phyloP scores from a whole-genome alignment of 2,888 invertebrate genomes.

The Marasmarcha lunaedactyla region DNA sequence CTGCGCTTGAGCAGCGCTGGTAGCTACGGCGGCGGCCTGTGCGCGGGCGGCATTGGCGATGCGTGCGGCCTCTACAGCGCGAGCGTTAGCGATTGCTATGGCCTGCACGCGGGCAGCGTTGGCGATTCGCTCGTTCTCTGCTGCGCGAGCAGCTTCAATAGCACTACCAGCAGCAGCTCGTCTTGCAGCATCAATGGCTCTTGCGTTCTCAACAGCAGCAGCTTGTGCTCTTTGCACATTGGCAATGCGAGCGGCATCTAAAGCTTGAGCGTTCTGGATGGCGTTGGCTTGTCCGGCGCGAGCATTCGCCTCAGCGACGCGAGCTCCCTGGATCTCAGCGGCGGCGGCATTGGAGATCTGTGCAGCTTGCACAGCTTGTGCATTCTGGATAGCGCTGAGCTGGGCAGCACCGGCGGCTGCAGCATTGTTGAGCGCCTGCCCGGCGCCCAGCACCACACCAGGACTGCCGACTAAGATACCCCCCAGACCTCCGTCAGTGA shows the following conservation, averaged over 20 bases:
- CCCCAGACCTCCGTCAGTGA: constrained; percentile 14
- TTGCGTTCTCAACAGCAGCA: constrained; percentile 52
- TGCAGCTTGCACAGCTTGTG: constrained; percentile 52
- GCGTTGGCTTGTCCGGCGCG: constrained; percentile 50
- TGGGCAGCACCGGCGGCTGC: constrained; percentile 54
- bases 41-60: constrained; percentile 48
- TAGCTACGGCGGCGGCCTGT: constrained; percentile 41
- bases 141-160: constrained; percentile 37
- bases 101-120: constrained; percentile 57
- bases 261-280: constrained; percentile 52
- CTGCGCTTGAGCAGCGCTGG: constrained; percentile 45
- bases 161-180: constrained; percentile 42
- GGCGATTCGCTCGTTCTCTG: constrained; percentile 43
- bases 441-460: constrained; percentile 23
- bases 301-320: constrained; percentile 49
- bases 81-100: constrained; percentile 50
- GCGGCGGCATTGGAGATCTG: constrained; percentile 55
- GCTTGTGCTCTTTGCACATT: constrained; percentile 57
- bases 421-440: constrained; percentile 49
- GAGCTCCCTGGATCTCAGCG: constrained; percentile 55
- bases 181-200: constrained; percentile 51
- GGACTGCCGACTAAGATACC: constrained; percentile 17
- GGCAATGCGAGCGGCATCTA: constrained; percentile 51
- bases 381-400: constrained; percentile 57
- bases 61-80: constrained; percentile 52